Percentiles rank a stretch among this genome's conserved stretches.
Evolutionary conservation across 1,140 invertebrate species (phyloP).

Genomic region (Conus betulinus): DNA sequence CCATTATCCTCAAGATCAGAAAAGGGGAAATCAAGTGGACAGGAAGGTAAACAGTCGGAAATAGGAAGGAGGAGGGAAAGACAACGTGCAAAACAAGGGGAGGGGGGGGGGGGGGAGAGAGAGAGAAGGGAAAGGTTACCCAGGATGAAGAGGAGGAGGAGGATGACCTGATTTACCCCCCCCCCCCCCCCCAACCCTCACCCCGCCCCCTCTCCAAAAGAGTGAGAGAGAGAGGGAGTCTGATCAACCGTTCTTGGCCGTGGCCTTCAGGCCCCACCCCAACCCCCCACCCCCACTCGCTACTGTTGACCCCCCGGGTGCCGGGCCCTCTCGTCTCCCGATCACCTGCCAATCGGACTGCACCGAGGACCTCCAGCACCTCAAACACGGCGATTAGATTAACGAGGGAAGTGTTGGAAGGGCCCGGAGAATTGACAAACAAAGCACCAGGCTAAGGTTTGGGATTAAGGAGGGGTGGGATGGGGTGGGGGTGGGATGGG

Average conservation of each 20-base stretch:
- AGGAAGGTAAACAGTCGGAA: constrained; percentile 20
- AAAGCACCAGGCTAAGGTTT: constrained; percentile 32
- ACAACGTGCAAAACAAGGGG: neutral
- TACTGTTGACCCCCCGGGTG: neutral
- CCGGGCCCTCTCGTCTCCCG: neutral
- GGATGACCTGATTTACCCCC: no score
- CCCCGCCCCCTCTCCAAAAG: no score
- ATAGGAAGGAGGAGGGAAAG: neutral
- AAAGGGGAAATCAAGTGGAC: constrained; percentile 1
- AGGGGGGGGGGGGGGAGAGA: neutral
- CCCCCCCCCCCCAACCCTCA: no score
- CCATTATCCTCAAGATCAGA: neutral
- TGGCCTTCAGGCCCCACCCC: no score
- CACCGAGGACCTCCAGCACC: neutral
- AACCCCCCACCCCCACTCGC: no score
- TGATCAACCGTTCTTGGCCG: no score
- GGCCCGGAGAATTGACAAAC: constrained; percentile 34
- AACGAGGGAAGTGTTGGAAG: constrained; percentile 17
- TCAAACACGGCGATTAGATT: constrained; percentile 31
- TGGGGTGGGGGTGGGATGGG: no score
- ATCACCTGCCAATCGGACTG: constrained; percentile 28
- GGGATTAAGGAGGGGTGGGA: constrained; percentile 21
- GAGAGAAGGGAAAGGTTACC: no score
- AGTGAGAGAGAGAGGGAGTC: no score
- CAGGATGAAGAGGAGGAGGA: no score